Evolutionary conservation across 2,113 vertebrate species (phyloP), one percentile per base, ranked within the genome.

Genomic region (Oncorhynchus keta): DNA sequence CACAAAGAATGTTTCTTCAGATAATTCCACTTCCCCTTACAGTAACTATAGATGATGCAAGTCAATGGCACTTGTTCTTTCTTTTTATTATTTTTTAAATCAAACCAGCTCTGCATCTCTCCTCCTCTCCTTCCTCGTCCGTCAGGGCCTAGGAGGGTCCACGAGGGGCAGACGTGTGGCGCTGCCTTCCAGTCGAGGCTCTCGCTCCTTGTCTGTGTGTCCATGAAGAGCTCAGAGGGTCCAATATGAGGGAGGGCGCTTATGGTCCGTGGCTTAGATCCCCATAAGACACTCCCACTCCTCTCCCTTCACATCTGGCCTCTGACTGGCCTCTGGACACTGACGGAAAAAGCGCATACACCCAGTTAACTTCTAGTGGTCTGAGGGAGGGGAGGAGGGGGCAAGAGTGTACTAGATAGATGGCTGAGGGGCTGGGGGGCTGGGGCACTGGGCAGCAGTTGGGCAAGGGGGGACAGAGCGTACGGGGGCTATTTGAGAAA

Each of bases 51-150:
- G 35, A 70, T 4, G 22, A 26, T n/a, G 51, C 69, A 70, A 20
- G 45, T 65, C 72, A 80, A 89, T 87, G 87, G 88, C 85, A 87
- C 87, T 5, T 73, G 68, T 70, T 74, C 73, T 2, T 5, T 5
- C 5, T 35, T 5, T 73, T 70, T 68, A 68, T 74, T 1, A 0
- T 35, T 35, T 5, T 73, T 70, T 70, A 72, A 13, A 32, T 48
- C 68, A 61, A 74, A 49, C 77, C 39, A n/a, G 24, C 30, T 64
- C 20, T n/a, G 3, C 51, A 55, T 77, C 70, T 77, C 26, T 72
- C 18, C 72, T 20, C 26, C 16, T 57, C 14, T 28, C 24, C 45
- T 24, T 14, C 45, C 24, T 68, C 26, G 30, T 68, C 57, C 30
- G 72, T 71, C 51, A 45, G 62, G 71, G 72, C 28, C n/a, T 70